Evolutionary conservation across 1,140 invertebrate species (phyloP).

Genomic region (Cepaea nemoralis): DNA sequence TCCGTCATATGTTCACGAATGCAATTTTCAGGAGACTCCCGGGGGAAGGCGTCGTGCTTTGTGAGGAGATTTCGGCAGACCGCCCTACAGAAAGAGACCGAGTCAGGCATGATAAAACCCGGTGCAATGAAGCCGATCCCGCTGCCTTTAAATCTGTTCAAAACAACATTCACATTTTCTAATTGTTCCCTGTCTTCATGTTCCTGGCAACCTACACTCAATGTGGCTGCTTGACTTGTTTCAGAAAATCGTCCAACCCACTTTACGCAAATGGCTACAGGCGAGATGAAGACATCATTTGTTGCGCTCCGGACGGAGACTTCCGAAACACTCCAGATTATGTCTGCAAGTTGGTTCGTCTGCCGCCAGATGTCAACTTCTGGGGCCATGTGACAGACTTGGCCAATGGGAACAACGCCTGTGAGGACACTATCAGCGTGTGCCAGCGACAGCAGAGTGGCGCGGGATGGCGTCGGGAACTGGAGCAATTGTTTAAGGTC

Average conservation of each 20-base stretch:
- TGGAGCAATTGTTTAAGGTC: constrained; percentile 35
- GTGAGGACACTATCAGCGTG: constrained; percentile 23
- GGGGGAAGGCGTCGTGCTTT: constrained; percentile 11
- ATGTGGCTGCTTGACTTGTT: too few species aligned
- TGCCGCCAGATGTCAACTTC: constrained; percentile 22
- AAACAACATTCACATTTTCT: background rate
- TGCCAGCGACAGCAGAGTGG: background rate
- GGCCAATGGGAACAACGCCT: background rate
- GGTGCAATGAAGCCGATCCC: too few species aligned
- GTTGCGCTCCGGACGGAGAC: constrained; percentile 50
- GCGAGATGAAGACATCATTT: constrained; percentile 50
- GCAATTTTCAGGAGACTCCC: too few species aligned
- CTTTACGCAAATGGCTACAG: constrained; percentile 27
- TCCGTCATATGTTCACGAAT: too few species aligned
- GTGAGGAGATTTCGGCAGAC: background rate
- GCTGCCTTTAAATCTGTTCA: too few species aligned
- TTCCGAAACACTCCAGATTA: constrained; percentile 60
- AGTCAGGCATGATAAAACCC: too few species aligned
- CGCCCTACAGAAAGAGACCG: too few species aligned
- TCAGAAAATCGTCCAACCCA: constrained; percentile 40
- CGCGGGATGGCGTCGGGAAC: constrained; percentile 3
- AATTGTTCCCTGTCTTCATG: background rate
- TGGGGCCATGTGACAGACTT: constrained; percentile 37
- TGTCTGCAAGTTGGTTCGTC: constrained; percentile 50
- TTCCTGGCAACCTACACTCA: background rate